Conservation (phyloP, 2,888 invertebrate species). For the Heliconius sara region DNA sequence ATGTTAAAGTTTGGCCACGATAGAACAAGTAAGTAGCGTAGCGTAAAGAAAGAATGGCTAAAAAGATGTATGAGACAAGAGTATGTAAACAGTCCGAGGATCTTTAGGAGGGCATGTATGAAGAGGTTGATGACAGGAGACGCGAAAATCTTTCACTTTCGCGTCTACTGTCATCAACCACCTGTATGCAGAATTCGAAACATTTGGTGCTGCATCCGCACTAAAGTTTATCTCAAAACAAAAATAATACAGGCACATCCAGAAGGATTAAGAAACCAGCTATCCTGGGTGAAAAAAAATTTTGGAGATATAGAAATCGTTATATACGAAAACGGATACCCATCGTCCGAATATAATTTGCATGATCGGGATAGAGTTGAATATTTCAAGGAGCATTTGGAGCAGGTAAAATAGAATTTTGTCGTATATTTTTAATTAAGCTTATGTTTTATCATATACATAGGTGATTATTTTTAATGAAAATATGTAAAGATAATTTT, state of each 20-base stretch:
- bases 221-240: not conserved
- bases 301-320: slow-evolving; percentile 52
- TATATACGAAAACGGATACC: slow-evolving; percentile 72
- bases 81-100: too few relatives aligned
- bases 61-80: too few relatives aligned
- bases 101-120: too few relatives aligned
- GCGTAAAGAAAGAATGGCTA: too few relatives aligned
- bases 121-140: not conserved
- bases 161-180: too few relatives aligned
- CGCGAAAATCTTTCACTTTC: not conserved
- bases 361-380: slow-evolving; percentile 57
- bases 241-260: not conserved
- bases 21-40: not conserved
- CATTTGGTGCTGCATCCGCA: not conserved
- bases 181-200: not conserved
- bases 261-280: slow-evolving; percentile 9
- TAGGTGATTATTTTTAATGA: too few relatives aligned
- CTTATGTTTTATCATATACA: not conserved
- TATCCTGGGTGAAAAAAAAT: not conserved
- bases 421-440: not conserved
- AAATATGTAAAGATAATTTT: too few relatives aligned
- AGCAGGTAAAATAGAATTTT: slow-evolving; percentile 50
- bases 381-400: slow-evolving; percentile 52
- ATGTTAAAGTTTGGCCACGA: not conserved
- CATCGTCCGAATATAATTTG: slow-evolving; percentile 45